Percentiles rank a stretch among this genome's conserved stretches.
Conservation (phyloP, 37 sponge, comb jelly and placozoan species). For the Chondrilla cf. caribensis region DNA sequence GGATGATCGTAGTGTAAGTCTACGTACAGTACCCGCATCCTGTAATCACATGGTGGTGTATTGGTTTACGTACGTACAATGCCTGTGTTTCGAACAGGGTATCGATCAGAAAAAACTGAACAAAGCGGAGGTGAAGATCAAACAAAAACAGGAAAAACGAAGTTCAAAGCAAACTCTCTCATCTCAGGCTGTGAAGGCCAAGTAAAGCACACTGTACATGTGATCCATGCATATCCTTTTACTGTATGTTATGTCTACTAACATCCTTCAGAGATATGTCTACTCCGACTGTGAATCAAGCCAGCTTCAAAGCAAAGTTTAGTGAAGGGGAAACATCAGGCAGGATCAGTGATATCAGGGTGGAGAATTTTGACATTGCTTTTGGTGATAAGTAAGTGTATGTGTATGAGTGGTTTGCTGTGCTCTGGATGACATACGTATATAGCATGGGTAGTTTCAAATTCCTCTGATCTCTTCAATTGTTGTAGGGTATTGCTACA, state of each 20-base stretch:
- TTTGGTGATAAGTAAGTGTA: constrained; percentile 56
- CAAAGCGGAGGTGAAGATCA: constrained; percentile 79
- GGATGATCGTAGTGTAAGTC: constrained; percentile 30
- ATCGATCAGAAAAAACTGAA: constrained; percentile 78
- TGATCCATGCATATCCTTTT: too few relatives aligned
- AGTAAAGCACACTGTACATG: too few relatives aligned
- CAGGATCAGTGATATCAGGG: constrained; percentile 49
- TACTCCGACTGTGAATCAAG: constrained; percentile 19
- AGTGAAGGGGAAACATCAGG: constrained; percentile 20
- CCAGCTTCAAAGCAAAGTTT: neutral
- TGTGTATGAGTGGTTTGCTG: neutral
- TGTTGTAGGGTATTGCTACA: constrained; percentile 46
- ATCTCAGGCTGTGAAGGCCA: neutral
- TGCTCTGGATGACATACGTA: neutral
- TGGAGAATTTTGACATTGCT: constrained; percentile 77
- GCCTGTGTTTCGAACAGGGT: too few relatives aligned
- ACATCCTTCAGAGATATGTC: too few relatives aligned
- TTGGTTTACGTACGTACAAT: too few relatives aligned
- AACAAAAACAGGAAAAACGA: constrained; percentile 77
- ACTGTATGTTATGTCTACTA: too few relatives aligned
- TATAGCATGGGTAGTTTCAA: too few relatives aligned
- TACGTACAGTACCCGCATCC: neutral
- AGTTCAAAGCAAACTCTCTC: constrained; percentile 15
- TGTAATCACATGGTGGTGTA: too few relatives aligned
- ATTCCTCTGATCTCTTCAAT: neutral